Conservation (phyloP, 1,140 invertebrate species). For the Tetranychus cinnabarinus region DNA sequence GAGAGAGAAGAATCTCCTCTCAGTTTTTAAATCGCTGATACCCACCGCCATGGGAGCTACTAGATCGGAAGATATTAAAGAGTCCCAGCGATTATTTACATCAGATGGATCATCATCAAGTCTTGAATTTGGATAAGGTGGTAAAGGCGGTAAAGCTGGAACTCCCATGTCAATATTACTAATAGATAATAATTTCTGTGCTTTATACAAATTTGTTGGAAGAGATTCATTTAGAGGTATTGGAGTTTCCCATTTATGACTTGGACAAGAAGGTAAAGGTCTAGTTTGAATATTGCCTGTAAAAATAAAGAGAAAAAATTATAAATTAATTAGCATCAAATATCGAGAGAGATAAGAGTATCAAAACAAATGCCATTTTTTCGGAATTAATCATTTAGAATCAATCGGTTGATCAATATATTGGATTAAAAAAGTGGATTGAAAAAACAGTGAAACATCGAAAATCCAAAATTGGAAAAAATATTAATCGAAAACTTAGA, state of each 20-base stretch:
- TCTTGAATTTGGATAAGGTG: not conserved
- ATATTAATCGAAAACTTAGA: no score
- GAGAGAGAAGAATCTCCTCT: not conserved
- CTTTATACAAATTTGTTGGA: conserved; percentile 42
- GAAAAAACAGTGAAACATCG: no score
- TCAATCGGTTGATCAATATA: no score
- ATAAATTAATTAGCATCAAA: not conserved
- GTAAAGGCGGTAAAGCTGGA: not conserved
- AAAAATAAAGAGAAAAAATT: not conserved
- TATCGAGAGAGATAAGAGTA: not conserved
- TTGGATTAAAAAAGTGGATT: no score
- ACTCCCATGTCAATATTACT: conserved; percentile 16
- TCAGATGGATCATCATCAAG: not conserved
- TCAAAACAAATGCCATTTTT: no score
- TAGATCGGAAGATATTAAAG: not conserved
- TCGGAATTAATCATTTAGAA: no score
- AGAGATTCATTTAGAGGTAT: conserved; percentile 42
- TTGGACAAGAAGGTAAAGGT: conserved; percentile 38
- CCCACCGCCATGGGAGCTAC: not conserved
- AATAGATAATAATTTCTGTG: conserved; percentile 40
- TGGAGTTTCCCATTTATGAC: conserved; percentile 30
- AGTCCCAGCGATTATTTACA: not conserved
- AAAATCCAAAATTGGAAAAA: no score
- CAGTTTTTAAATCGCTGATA: not conserved
- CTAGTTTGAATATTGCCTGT: conserved; percentile 25